Evolutionary conservation across 1,140 invertebrate species (phyloP).

Genomic region (Halyomorpha halys): DNA sequence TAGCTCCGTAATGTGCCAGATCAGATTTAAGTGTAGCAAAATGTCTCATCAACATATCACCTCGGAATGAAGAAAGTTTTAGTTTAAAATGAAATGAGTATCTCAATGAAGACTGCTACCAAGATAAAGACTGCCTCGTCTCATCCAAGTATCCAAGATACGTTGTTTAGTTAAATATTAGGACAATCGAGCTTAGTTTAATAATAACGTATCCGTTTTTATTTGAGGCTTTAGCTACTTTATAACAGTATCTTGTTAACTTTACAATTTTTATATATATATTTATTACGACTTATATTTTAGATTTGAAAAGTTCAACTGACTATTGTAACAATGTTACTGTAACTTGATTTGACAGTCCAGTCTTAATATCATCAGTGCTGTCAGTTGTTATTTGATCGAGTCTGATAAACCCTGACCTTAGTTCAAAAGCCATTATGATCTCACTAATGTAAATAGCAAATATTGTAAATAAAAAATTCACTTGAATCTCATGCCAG

Average conservation of each 20-base stretch:
- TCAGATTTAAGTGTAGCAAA: neutral
- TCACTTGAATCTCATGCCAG: neutral
- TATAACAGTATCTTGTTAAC: neutral
- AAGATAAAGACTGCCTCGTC: conserved; percentile 5
- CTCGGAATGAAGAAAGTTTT: neutral
- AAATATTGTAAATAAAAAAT: neutral
- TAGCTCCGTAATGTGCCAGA: neutral
- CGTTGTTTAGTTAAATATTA: neutral
- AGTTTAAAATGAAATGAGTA: neutral
- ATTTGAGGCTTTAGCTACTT: neutral
- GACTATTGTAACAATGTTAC: neutral
- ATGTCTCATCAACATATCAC: conserved; percentile 2
- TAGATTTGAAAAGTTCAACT: conserved; percentile 2
- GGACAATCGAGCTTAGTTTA: conserved; percentile 13
- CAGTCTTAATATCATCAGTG: neutral
- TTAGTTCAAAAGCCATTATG: conserved; percentile 10
- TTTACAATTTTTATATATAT: neutral
- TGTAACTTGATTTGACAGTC: neutral
- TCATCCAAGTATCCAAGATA: neutral
- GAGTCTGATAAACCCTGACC: neutral
- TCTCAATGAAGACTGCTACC: conserved; percentile 12
- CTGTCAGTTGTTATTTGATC: neutral
- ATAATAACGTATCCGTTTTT: neutral
- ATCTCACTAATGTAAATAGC: conserved; percentile 11
- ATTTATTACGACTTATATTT: conserved; percentile 10